Conservation (phyloP, 2,888 invertebrate species). For the Pyrochroa serraticornis region DNA sequence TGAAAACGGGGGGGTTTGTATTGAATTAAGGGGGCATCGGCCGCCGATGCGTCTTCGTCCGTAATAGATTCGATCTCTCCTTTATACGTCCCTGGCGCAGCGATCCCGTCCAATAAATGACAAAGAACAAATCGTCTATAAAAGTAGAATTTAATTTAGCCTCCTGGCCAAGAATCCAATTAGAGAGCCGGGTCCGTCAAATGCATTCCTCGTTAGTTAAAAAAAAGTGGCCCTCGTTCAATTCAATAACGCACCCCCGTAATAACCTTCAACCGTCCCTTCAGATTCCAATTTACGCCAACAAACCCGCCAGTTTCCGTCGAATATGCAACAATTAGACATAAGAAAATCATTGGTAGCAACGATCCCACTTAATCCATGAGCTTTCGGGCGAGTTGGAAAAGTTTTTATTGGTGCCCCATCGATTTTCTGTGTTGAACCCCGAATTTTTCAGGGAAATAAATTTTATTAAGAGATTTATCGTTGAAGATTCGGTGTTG, state of each 20-base stretch:
- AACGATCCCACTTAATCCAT: not conserved
- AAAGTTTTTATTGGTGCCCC: not conserved
- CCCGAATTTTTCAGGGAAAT: not conserved
- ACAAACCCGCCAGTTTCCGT: not conserved
- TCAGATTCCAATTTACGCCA: constrained; percentile 5
- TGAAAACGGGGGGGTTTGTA: not conserved
- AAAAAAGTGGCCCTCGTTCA: constrained; percentile 41
- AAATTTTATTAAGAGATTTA: constrained; percentile 4
- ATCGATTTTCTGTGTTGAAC: not conserved
- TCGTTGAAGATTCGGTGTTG: too few species aligned
- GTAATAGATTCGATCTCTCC: constrained; percentile 23
- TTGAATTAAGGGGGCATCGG: constrained; percentile 3
- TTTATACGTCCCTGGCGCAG: constrained; percentile 12
- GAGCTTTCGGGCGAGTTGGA: constrained; percentile 1
- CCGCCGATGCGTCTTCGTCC: constrained; percentile 10
- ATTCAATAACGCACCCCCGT: constrained; percentile 41
- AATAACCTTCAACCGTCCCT: constrained; percentile 16
- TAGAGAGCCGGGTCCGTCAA: constrained; percentile 49
- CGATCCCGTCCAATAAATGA: constrained; percentile 46
- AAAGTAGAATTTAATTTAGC: constrained; percentile 54
- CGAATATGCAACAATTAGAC: not conserved
- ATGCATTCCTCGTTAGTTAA: constrained; percentile 51
- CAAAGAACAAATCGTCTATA: constrained; percentile 51
- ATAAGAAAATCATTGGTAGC: too few species aligned
- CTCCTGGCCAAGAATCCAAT: constrained; percentile 51